Conservation (phyloP, 1,140 invertebrate species). For the Polyergus mexicanus region DNA sequence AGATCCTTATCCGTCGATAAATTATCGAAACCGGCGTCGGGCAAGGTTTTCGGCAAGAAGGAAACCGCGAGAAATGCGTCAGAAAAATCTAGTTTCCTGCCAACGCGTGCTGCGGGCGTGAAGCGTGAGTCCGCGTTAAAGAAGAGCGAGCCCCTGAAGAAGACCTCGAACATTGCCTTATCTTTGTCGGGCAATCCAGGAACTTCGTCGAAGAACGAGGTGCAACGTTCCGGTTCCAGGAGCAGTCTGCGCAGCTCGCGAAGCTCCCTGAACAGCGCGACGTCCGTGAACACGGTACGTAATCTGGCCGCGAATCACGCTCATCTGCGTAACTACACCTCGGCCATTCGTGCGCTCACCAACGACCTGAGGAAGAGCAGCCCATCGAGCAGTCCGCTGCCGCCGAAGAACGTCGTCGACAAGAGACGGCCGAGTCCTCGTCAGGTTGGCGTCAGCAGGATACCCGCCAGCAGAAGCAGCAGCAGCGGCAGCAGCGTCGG, state of each 20-base stretch:
- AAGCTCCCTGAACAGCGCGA: conserved; percentile 93
- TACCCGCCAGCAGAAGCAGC: conserved; percentile 90
- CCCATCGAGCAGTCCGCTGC: conserved; percentile 65
- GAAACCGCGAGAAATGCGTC: conserved; percentile 15
- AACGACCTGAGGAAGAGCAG: conserved; percentile 81
- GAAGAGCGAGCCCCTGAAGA: conserved; percentile 70
- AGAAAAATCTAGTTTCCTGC: conserved; percentile 80
- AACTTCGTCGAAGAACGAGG: conserved; percentile 79
- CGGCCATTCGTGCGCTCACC: conserved; percentile 83
- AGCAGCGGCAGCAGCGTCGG: conserved; percentile 91
- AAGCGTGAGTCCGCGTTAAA: conserved; percentile 76
- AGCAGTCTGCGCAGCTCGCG: conserved; percentile 93
- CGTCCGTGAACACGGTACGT: conserved; percentile 92
- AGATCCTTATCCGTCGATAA: conserved; percentile 19
- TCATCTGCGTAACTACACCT: conserved; percentile 83
- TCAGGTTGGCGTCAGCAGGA: conserved; percentile 81
- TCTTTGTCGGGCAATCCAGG: neutral
- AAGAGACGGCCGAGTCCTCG: conserved; percentile 78
- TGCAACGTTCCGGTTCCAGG: conserved; percentile 89
- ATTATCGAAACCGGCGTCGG: neutral
- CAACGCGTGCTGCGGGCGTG: conserved; percentile 77
- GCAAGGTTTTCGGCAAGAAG: conserved; percentile 53
- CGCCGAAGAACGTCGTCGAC: conserved; percentile 80
- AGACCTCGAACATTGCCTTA: conserved; percentile 12
- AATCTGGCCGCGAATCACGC: conserved; percentile 86